Evolutionary conservation across 2,888 invertebrate species (phyloP).

Genomic region (Heliconius charithonia): DNA sequence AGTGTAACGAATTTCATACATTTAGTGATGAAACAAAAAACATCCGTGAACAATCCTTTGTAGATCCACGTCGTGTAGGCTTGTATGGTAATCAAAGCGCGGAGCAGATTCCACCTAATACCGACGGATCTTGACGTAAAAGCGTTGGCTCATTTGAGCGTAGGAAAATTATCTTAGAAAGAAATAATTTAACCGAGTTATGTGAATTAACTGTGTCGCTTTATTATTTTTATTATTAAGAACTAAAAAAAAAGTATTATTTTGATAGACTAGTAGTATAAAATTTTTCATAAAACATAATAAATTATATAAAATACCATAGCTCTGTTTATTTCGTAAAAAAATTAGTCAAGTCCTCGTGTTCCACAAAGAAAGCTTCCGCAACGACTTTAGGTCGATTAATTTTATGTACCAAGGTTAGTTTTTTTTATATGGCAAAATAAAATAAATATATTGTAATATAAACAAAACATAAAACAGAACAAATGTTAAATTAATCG

Average conservation of each 20-base stretch:
- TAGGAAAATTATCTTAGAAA: constrained; percentile 43
- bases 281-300: background rate
- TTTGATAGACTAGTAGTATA: background rate
- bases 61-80: constrained; percentile 59
- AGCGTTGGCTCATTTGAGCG: constrained; percentile 63
- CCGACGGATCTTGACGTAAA: constrained; percentile 70
- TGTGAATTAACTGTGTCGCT: constrained; percentile 32
- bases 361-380: constrained; percentile 35
- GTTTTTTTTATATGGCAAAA: constrained; percentile 27
- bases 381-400: constrained; percentile 30
- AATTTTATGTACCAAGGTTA: constrained; percentile 39
- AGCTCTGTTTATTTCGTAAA: background rate
- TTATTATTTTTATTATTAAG: background rate
- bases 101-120: constrained; percentile 68
- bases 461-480: constrained; percentile 2
- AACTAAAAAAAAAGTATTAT: too few species aligned
- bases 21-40: constrained; percentile 33
- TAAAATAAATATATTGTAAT: constrained; percentile 14
- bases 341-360: background rate
- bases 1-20: constrained; percentile 43
- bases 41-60: constrained; percentile 43
- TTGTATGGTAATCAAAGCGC: constrained; percentile 76
- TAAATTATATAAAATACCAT: background rate
- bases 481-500: background rate
- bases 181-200: constrained; percentile 37